Base-by-base conservation (phyloP, 2,888 invertebrate species). In the Chrysolina oricalcia region DNA sequence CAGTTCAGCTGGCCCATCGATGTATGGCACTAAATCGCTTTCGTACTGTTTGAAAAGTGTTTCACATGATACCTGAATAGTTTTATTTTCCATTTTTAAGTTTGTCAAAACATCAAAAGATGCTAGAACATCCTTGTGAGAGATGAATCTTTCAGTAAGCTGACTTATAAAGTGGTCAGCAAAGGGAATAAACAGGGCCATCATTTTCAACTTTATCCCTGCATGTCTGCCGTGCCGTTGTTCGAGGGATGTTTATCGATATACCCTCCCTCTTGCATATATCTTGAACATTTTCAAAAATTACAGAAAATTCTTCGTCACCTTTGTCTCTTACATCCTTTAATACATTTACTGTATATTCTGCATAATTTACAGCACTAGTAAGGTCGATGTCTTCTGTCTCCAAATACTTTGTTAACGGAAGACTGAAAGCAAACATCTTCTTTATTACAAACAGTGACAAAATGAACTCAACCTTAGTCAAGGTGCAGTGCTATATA, bases 51-150 rank as follows among this genome's bases (percentile, higher is more conserved):
- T n/a, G n/a, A n/a, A n/a, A n/a, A n/a, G n/a, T n/a, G n/a, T n/a
- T n/a, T n/a, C n/a, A n/a, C n/a, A n/a, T n/a, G n/a, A n/a, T n/a
- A n/a, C n/a, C n/a, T n/a, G n/a, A n/a, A n/a, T n/a, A n/a, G n/a
- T n/a, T n/a, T n/a, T n/a, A n/a, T n/a, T n/a, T n/a, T n/a, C n/a
- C n/a, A n/a, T n/a, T n/a, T n/a, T n/a, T n/a, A n/a, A n/a, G n/a
- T n/a, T n/a, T n/a, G n/a, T n/a, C n/a, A n/a, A n/a, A n/a, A n/a
- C n/a, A n/a, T n/a, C 11, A 15, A 11, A n/a, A 11, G 11, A 48
- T 48, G 48, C n/a, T 48, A 48, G 48, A 48, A 48, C 48, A 48
- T 48, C 48, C 48, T 48, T 48, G 48, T 48, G 48, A n/a, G 48
- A 48, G 48, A 48, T 48, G n/a, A 10, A 48, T 11, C 48, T 11